Conservation (phyloP, 2,797 vertebrate species). For the Podarcis siculus region DNA sequence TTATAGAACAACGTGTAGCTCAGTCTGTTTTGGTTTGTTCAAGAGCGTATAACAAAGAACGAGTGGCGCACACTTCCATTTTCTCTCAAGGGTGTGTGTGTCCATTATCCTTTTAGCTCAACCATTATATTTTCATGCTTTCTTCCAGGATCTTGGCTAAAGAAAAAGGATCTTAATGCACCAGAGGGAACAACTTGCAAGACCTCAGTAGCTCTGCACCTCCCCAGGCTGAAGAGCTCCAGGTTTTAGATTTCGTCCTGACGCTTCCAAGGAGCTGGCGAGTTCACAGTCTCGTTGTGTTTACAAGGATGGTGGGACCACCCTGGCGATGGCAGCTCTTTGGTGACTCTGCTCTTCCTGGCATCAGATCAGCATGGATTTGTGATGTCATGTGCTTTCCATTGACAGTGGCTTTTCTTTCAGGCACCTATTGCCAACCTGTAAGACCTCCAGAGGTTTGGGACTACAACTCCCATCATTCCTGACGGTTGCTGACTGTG, state of each 20-base stretch:
- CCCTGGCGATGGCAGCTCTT: background rate
- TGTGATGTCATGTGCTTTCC: background rate
- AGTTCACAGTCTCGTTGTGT: background rate
- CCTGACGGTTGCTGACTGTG: too few species aligned
- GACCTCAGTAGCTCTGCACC: background rate
- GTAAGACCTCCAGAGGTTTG: background rate
- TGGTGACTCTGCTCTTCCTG: too few species aligned
- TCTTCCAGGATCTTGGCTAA: slow-evolving; percentile 16
- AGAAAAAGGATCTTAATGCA: slow-evolving; percentile 38
- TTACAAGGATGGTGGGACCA: background rate
- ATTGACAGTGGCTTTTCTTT: background rate
- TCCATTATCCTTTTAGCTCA: background rate
- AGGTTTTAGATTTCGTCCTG: background rate
- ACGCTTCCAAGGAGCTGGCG: background rate
- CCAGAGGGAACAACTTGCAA: background rate
- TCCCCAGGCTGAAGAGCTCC: background rate
- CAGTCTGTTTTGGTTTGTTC: background rate
- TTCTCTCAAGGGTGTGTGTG: background rate
- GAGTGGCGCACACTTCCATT: too few species aligned
- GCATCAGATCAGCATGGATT: background rate
- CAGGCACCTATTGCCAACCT: background rate
- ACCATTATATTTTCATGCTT: background rate
- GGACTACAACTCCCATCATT: too few species aligned
- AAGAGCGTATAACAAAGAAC: background rate
- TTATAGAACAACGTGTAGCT: background rate